These are phyloP conservation scores for Unio pictorum DNA, from an alignment of 2,888 invertebrate genomes.

Conservation along the genomic window DNA sequence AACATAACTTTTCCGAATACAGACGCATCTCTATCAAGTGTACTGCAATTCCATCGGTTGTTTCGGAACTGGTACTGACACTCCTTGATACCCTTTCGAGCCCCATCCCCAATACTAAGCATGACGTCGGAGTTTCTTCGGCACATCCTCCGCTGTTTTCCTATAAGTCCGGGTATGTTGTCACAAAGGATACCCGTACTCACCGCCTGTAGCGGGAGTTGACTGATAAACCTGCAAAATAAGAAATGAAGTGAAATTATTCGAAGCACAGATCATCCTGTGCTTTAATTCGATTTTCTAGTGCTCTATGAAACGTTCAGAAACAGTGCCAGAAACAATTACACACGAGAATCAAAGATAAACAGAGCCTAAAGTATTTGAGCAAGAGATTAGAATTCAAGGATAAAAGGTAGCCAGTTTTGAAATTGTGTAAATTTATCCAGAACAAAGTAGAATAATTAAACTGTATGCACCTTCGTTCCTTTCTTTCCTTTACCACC, in stretches of 20 bases:
- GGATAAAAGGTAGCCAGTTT: no score
- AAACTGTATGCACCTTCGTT: no score
- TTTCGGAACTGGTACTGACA: conserved; percentile 70
- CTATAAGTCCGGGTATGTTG: conserved; percentile 71
- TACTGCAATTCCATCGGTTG: conserved; percentile 71
- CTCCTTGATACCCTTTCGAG: conserved; percentile 68
- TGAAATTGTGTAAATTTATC: no score
- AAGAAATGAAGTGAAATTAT: neutral
- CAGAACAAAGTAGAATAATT: no score
- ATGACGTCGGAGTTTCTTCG: conserved; percentile 69
- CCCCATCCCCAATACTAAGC: conserved; percentile 68
- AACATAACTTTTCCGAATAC: conserved; percentile 72
- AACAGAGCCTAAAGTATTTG: no score
- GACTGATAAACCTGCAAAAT: conserved; percentile 67
- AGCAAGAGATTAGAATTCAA: no score
- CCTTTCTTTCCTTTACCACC: no score
- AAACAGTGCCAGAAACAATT: no score
- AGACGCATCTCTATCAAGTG: conserved; percentile 66
- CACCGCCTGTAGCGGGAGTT: conserved; percentile 66
- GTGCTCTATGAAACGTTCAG: no score
- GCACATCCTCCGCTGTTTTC: conserved; percentile 70
- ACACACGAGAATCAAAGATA: no score
- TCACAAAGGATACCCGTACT: conserved; percentile 69
- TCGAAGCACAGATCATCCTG: no score
- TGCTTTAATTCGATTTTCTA: no score